A percentile compares a stretch with the other conserved stretches of the same genome.
Evolutionary conservation across 2,888 invertebrate genomes (phyloP).

Genomic region (Amphipyra berbera): DNA sequence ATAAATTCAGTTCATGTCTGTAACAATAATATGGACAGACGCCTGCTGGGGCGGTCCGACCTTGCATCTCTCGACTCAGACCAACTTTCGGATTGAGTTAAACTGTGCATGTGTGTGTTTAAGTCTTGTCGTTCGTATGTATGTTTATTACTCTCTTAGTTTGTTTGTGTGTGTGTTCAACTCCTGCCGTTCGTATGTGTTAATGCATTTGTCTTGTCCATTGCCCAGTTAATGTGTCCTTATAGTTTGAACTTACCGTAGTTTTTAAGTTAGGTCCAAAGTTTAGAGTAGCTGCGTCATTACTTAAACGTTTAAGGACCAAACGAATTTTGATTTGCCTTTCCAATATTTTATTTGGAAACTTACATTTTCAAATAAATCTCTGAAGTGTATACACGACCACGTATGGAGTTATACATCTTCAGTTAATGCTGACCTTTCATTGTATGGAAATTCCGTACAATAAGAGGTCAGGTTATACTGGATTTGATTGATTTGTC

Average conservation of each 20-base stretch:
- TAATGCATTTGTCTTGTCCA: constrained; percentile 51
- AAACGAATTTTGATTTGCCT: not conserved
- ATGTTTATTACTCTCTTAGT: too few species aligned
- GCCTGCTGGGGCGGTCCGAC: not conserved
- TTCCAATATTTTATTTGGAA: too few species aligned
- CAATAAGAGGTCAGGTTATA: too few species aligned
- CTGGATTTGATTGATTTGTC: too few species aligned
- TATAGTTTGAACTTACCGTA: constrained; percentile 19
- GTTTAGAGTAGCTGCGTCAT: not conserved
- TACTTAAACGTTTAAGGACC: not conserved
- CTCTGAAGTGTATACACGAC: too few species aligned
- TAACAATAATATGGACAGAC: too few species aligned
- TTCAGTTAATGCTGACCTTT: too few species aligned
- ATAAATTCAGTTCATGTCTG: too few species aligned
- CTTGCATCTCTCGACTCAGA: not conserved
- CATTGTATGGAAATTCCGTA: too few species aligned
- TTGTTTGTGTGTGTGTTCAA: constrained; percentile 9
- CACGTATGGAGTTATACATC: too few species aligned
- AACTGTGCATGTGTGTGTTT: not conserved
- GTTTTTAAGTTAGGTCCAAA: constrained; percentile 18
- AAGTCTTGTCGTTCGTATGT: not conserved
- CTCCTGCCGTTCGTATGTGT: not conserved
- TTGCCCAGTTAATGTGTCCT: constrained; percentile 21
- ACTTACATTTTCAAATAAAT: too few species aligned
- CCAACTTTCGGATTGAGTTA: not conserved